Percentiles rank a stretch among this genome's conserved stretches.
phyloP scores from a whole-genome alignment of 2,888 invertebrate genomes.

The Daptonema setosum region DNA sequence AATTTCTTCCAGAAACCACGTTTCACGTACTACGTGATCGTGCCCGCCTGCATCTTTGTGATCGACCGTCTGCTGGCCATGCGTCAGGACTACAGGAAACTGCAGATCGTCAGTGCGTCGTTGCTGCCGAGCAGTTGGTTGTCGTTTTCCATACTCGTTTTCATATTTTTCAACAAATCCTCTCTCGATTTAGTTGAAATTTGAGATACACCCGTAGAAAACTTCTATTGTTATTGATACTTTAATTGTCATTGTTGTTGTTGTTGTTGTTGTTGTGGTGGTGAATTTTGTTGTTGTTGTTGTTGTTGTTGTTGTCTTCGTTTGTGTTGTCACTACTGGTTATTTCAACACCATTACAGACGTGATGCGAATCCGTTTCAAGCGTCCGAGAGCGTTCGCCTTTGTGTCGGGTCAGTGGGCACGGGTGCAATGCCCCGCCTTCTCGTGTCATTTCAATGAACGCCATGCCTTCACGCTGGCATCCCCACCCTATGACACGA shows the following conservation, averaged over 20 bases:
- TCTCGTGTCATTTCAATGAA: slow-evolving; percentile 43
- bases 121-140: slow-evolving; percentile 50
- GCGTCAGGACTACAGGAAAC: slow-evolving; percentile 31
- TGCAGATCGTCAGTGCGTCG: slow-evolving; percentile 79
- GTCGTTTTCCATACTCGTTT: neutral
- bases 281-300: neutral
- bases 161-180: neutral
- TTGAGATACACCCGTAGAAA: too few relatives aligned
- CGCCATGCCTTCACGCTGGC: slow-evolving; percentile 86
- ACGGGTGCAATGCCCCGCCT: slow-evolving; percentile 66
- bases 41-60: slow-evolving; percentile 66
- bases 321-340: neutral
- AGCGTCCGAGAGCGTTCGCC: slow-evolving; percentile 77
- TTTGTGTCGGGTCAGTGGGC: slow-evolving; percentile 43
- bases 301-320: neutral
- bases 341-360: slow-evolving; percentile 13
- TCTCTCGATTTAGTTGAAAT: too few relatives aligned
- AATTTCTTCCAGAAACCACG: slow-evolving; percentile 37
- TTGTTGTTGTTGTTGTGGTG: neutral
- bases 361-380: slow-evolving; percentile 52
- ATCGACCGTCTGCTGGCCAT: slow-evolving; percentile 56
- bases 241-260: too few relatives aligned
- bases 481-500: slow-evolving; percentile 84
- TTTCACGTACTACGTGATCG: slow-evolving; percentile 80
- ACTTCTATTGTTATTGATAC: too few relatives aligned